phyloP scores from a whole-genome alignment of 35 echinoderm and acorn worm genomes.

The Amphiura filiformis region DNA sequence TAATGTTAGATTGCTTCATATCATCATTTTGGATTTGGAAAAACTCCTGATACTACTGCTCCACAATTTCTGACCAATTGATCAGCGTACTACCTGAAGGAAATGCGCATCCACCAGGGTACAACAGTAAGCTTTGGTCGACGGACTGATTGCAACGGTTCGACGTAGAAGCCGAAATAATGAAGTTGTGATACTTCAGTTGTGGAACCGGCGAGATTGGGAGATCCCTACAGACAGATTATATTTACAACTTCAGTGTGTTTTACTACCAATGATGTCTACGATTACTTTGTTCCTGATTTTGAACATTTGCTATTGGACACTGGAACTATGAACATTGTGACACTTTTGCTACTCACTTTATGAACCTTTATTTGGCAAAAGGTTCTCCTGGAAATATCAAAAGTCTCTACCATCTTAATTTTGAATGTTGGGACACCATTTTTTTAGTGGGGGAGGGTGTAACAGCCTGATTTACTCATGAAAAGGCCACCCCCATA shows the following conservation, averaged over 20 bases:
- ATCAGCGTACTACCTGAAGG: background rate
- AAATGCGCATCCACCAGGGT: background rate
- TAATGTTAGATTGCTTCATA: background rate
- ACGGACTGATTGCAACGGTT: background rate
- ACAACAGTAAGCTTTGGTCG: background rate
- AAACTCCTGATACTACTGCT: background rate
- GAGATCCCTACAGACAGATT: background rate
- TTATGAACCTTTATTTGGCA: background rate
- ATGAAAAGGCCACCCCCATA: too few species aligned
- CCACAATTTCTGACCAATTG: background rate
- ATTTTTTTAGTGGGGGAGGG: background rate
- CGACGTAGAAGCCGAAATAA: background rate
- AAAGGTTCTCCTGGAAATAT: background rate
- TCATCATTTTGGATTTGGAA: background rate
- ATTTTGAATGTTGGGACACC: background rate
- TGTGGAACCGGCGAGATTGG: background rate
- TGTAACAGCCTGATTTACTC: background rate
- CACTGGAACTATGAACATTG: background rate
- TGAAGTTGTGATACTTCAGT: background rate
- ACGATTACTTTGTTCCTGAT: too few species aligned
- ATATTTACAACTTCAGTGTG: background rate
- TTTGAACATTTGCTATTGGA: too few species aligned
- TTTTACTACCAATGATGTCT: background rate
- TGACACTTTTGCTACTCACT: background rate
- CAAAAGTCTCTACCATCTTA: background rate